Conservation (phyloP, 2,113 vertebrate genomes). For the Trinectes maculatus region DNA sequence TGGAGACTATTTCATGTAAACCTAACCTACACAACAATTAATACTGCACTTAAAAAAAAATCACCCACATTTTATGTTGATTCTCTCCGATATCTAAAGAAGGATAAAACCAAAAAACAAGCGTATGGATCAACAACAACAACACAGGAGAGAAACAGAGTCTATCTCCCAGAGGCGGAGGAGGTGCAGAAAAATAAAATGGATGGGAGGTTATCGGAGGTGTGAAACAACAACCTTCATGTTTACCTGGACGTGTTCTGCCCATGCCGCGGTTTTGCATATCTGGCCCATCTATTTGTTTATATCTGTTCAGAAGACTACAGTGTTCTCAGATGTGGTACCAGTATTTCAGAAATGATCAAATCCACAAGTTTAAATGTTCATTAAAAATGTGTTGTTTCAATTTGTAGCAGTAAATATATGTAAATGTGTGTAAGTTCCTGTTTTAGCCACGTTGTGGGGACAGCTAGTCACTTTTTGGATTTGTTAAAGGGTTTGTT, state of each 20-base stretch:
- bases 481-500: neutral
- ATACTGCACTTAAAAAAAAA: too few species aligned
- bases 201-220: conserved; percentile 69
- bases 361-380: too few species aligned
- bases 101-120: neutral
- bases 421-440: too few species aligned
- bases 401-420: too few species aligned
- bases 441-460: too few species aligned
- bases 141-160: neutral
- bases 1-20: too few species aligned
- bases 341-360: too few species aligned
- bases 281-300: neutral
- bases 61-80: neutral
- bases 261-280: neutral
- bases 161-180: conserved; percentile 36
- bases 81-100: neutral
- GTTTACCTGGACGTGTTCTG: neutral
- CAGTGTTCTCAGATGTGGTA: too few species aligned
- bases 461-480: too few species aligned
- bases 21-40: too few species aligned
- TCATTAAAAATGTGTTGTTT: too few species aligned
- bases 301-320: neutral
- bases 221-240: conserved; percentile 73
- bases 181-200: conserved; percentile 68
- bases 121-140: neutral